A percentile compares a stretch with the other conserved stretches of the same genome.
phyloP scores from a whole-genome alignment of 1,140 invertebrate genomes.

The Cotesia chilonis region DNA sequence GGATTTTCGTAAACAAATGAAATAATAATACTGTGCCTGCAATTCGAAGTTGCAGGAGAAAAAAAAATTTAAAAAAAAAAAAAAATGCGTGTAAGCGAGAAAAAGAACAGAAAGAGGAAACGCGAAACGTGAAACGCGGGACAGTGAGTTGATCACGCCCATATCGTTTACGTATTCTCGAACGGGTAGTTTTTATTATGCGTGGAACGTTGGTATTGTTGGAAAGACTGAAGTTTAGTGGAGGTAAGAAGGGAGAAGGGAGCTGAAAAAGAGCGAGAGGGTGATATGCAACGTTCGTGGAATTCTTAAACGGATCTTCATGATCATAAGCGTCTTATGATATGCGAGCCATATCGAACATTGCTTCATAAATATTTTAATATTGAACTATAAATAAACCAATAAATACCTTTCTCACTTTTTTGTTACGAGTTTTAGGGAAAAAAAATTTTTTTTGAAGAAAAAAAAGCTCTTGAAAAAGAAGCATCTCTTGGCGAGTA shows the following conservation, averaged over 20 bases:
- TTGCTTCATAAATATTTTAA: constrained; percentile 21
- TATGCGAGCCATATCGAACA: constrained; percentile 21
- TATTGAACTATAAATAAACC: constrained; percentile 6
- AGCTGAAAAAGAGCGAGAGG: constrained; percentile 11
- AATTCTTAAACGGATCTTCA: constrained; percentile 43
- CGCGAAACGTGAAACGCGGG: no score
- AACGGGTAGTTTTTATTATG: constrained; percentile 43
- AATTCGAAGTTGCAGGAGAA: no score
- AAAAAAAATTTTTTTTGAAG: constrained; percentile 7
- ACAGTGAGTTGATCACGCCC: neutral
- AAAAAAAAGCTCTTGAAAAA: neutral
- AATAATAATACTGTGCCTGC: no score
- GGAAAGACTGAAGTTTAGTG: constrained; percentile 42
- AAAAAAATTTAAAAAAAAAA: no score
- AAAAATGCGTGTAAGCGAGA: no score
- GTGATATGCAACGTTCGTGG: constrained; percentile 45
- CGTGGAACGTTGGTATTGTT: constrained; percentile 41
- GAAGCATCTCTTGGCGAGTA: constrained; percentile 3
- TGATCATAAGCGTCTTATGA: constrained; percentile 17
- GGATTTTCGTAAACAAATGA: no score
- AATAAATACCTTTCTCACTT: neutral
- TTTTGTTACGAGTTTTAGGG: neutral
- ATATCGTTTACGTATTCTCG: constrained; percentile 43
- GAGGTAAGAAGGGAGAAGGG: no score
- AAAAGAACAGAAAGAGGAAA: no score